Base-by-base conservation (phyloP, 2,797 vertebrate genomes). In the Lutjanus argentimaculatus region DNA sequence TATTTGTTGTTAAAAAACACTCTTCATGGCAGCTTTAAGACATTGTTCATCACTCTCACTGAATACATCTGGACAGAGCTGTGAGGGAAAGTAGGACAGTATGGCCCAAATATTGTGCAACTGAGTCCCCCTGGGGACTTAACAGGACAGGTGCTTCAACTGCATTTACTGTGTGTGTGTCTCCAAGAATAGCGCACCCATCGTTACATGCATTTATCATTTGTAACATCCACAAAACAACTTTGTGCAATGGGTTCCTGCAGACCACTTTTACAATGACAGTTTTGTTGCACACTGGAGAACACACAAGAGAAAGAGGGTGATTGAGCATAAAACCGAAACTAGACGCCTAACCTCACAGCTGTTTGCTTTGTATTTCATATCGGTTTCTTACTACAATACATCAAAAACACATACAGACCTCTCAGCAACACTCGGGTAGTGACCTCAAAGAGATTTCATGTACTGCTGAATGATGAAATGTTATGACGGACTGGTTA, bases 81-180 rank as follows among this genome's bases (percentile, higher is more conserved):
- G 45, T 45, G 67, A 71, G 49, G 64, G 64, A 59, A 92, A 91
- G 67, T 86, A 86, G 91, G 91, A 61, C 89, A 85, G 71, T 62
- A 0, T 67, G 81, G 72, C 83, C 86, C 62, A 64, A 65, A 87
- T 79, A 67, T 64, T 76, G 55, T 65, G 72, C 43, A 86, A 55
- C 73, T 13, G 56, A 30, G 40, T 62, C 16, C n/a, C 89, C 84
- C 75, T 1, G 16, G 85, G 84, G 88, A 88, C 17, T 1, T 0
- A 15, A 49, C 22, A 69, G 72, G 67, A 83, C 83, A 89, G 85
- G 78, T 77, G 84, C 63, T 77, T 53, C 22, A 46, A 42, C 63
- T 71, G 77, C 63, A 53, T 25, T 72, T 59, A 51, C 59, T 11
- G 17, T 15, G 9, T 15, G 9, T 36, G 72, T 9, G 13, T 52